A percentile compares a stretch with the other conserved stretches of the same genome.
Evolutionary conservation across 2,113 vertebrate genomes (phyloP).

Genomic region (Andinoacara biseriatus): DNA sequence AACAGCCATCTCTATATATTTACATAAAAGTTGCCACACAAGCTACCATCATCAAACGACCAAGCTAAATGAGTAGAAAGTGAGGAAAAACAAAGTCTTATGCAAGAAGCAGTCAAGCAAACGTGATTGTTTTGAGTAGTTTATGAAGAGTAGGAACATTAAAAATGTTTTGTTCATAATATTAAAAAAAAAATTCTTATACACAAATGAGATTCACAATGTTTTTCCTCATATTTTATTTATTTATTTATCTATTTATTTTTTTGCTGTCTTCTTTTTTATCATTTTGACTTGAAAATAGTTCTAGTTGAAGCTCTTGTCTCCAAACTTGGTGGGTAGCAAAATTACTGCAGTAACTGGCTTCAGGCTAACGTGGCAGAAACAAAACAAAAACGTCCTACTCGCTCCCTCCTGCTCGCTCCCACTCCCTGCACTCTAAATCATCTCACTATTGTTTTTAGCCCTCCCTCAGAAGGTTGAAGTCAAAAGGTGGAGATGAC

Average conservation of each 20-base stretch:
- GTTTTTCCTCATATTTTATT: background rate
- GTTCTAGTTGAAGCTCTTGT: background rate
- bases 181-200: background rate
- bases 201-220: background rate
- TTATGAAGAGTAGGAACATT: background rate
- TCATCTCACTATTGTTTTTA: constrained; percentile 31
- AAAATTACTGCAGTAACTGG: constrained; percentile 14
- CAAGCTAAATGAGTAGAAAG: background rate
- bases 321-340: constrained; percentile 6
- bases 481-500: constrained; percentile 55
- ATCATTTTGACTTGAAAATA: constrained; percentile 1
- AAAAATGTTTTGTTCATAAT: background rate
- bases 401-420: background rate
- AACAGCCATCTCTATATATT: background rate
- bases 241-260: background rate
- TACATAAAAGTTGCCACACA: background rate
- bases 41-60: background rate
- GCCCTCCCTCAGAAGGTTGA: constrained; percentile 14
- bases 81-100: background rate
- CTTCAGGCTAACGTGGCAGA: constrained; percentile 23
- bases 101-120: background rate
- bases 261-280: background rate
- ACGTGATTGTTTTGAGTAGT: background rate
- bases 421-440: constrained; percentile 3
- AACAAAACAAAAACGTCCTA: constrained; percentile 18